These are phyloP conservation scores for Hyphantria cunea DNA, from an alignment of 1,140 invertebrate genomes.

Conservation along the genomic window DNA sequence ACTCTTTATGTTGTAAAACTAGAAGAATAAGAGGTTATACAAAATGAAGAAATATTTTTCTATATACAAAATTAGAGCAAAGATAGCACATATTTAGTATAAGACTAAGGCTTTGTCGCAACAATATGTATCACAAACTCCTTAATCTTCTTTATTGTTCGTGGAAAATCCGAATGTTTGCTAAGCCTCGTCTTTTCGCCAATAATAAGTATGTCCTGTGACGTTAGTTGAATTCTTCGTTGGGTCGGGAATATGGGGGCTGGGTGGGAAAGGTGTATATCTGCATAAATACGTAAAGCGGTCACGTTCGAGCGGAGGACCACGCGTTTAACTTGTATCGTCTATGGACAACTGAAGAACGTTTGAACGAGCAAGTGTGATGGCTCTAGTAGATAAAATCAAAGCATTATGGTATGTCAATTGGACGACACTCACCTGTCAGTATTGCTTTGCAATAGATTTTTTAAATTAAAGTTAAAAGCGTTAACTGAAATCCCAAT, in stretches of 20 bases:
- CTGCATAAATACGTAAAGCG: constrained; percentile 74
- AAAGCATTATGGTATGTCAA: background rate
- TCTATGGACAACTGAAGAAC: constrained; percentile 34
- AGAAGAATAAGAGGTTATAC: too few species aligned
- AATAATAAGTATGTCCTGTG: constrained; percentile 56
- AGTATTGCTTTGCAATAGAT: background rate
- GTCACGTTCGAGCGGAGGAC: constrained; percentile 59
- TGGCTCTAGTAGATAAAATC: constrained; percentile 14
- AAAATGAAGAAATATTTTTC: too few species aligned
- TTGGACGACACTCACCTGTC: too few species aligned
- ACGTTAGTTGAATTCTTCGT: constrained; percentile 68
- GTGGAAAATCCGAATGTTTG: constrained; percentile 48
- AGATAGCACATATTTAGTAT: too few species aligned
- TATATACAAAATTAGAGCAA: too few species aligned
- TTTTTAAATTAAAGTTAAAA: too few species aligned
- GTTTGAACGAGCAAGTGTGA: constrained; percentile 35
- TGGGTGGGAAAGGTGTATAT: constrained; percentile 48
- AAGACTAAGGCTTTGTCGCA: background rate
- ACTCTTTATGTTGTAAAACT: too few species aligned
- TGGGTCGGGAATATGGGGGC: constrained; percentile 29
- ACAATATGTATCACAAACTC: constrained; percentile 18
- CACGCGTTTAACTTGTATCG: constrained; percentile 60
- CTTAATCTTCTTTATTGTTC: constrained; percentile 28
- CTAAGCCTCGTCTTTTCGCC: constrained; percentile 59
- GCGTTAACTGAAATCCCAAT: too few species aligned